Evolutionary conservation across 1,140 invertebrate genomes (phyloP), one percentile per base, ranked within the genome.

Genomic region (Ladona fulva): DNA sequence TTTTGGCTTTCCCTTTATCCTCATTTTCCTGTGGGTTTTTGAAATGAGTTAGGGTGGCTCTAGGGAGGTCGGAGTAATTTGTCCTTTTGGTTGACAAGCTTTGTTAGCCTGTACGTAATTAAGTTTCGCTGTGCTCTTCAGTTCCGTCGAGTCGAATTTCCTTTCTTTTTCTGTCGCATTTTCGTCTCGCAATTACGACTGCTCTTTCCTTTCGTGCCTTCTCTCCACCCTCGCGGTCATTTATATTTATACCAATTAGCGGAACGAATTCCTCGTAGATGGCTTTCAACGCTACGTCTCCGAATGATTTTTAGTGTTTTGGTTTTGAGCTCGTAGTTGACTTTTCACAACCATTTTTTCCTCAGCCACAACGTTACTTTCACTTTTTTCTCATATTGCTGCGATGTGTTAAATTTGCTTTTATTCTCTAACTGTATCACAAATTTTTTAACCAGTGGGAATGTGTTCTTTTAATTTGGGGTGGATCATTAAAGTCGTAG

Each of bases 11-110:
- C 44, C 44, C 52, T 6, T 12, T 66, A 22, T 22, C n/a, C 14
- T 22, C 52, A 66, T 66, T 66, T 12, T 66, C 14, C 3, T 22
- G 52, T 12, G 12, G 52, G 12, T 66, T 66, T 37, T 66, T 12
- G 52, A 66, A 66, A 66, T 66, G 52, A 66, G 52, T 6, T 12
- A 6, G 52, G 52, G 52, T 12, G 52, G n/a, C 52, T 66, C 52
- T 6, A 66, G 52, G 52, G 52, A 66, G 52, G 52, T 66, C n/a
- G 52, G 14, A 66, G 52, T 66, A 66, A 66, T 66, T 66, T 66
- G 52, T 66, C 52, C 52, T 66, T 66, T 66, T 66, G 52, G 52
- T 66, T 66, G 52, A 66, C 52, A 66, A 66, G 52, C 52, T 66
- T 66, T 66, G 52, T 66, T 66, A 66, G 52, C 3, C 52, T 16